Evolutionary conservation across 1,140 invertebrate species (phyloP), one percentile per base, ranked within the genome.

Genomic region (Nephila pilipes): DNA sequence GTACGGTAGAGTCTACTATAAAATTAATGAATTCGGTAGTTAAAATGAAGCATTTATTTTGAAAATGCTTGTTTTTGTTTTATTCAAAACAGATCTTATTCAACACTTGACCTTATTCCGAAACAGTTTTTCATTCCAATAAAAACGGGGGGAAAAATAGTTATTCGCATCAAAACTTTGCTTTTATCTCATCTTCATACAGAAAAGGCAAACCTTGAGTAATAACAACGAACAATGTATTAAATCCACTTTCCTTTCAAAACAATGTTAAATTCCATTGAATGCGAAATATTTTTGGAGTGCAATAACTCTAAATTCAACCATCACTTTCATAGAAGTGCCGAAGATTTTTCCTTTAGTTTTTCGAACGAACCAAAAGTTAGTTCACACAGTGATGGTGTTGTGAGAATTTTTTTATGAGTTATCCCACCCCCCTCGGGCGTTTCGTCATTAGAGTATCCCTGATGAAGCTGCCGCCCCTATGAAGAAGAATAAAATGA

Each of bases 371-470:
- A 38, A 46, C 60, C 16, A 25, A 25, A 36, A 25, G 18, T n/a
- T 87, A 46, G 60, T 46, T 87, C 85, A 25, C 20, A 46, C 22
- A 60, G n/a, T 46, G 87, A 89, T 79, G 65, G n/a, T 22, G 65
- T 14, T 89, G 75, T 89, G 79, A 79, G n/a, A n/a, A 79, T 85
- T 69, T 55, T 57, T 58, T 54, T 57, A 75, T 32, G 36, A 79
- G 12, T 20, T 36, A n/a, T 60, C 60, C 25, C n/a, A n/a, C n/a
- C 75, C 63, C n/a, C 54, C 57, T 90, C 54, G 29, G 57, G 69
- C 20, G 29, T 69, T 46, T 79, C 46, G 55, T 90, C 88, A 90
- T 90, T 90, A 90, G 87, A 90, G 54, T 60, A 90, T 75, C 87
- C 55, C 54, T 90, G 88, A 90, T 90, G 88, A 90, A 90, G 46